phyloP scores from a whole-genome alignment of 2,888 invertebrate species.

The Chrysotoxum bicinctum region DNA sequence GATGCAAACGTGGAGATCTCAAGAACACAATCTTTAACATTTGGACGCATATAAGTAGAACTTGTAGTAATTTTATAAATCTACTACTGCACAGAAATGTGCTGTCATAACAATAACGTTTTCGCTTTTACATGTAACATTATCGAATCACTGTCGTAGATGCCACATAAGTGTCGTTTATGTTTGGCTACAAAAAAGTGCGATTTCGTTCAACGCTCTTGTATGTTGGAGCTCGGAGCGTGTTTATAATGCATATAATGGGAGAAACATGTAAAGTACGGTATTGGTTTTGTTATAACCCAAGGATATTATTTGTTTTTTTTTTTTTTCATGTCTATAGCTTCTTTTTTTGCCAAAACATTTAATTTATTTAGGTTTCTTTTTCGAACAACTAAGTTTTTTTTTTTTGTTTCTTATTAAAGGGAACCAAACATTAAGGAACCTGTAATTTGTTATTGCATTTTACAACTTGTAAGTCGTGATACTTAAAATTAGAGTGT shows the following conservation, averaged over 20 bases:
- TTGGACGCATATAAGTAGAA: background rate
- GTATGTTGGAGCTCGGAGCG: background rate
- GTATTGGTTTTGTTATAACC: conserved; percentile 11
- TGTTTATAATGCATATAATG: background rate
- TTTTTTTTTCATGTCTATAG: background rate
- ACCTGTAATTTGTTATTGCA: background rate
- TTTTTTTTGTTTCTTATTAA: conserved; percentile 33
- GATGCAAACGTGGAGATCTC: conserved; percentile 11
- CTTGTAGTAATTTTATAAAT: background rate
- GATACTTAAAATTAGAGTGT: conserved; percentile 5
- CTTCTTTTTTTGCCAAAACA: background rate
- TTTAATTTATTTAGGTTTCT: conserved; percentile 16
- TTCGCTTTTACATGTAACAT: conserved; percentile 43
- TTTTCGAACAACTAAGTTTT: conserved; percentile 14
- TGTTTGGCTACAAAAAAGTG: background rate
- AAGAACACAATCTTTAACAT: background rate
- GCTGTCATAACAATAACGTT: conserved; percentile 45
- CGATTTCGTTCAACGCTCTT: background rate
- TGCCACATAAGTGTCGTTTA: background rate
- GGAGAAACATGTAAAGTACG: background rate
- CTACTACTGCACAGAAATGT: conserved; percentile 19
- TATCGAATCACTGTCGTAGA: background rate
- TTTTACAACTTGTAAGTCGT: conserved; percentile 32
- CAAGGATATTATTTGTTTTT: background rate
- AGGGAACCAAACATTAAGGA: conserved; percentile 50